Evolutionary conservation across 2,113 vertebrate genomes (phyloP).

Genomic region (Oryzias melastigma): DNA sequence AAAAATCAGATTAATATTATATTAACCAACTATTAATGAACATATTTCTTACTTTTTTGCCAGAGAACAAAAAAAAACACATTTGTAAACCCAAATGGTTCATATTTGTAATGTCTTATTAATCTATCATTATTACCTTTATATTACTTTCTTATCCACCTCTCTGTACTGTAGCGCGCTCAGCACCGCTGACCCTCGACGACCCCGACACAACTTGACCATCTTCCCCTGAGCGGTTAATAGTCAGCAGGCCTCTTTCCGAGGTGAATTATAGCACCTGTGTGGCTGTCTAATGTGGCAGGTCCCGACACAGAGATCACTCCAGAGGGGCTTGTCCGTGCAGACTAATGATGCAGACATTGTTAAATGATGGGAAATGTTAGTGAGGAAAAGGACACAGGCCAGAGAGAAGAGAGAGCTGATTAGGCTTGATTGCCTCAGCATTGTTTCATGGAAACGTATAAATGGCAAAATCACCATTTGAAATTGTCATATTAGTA

Average conservation of each 20-base stretch:
- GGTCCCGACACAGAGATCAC: slow-evolving; percentile 66
- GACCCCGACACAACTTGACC: slow-evolving; percentile 60
- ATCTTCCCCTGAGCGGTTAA: slow-evolving; percentile 66
- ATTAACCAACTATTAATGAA: too few relatives aligned
- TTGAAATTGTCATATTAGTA: too few relatives aligned
- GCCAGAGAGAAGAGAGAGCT: slow-evolving; percentile 30
- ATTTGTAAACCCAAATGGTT: too few relatives aligned
- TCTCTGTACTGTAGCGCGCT: slow-evolving; percentile 23
- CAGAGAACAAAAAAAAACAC: too few relatives aligned
- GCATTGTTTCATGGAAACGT: slow-evolving; percentile 48
- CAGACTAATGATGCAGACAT: slow-evolving; percentile 71
- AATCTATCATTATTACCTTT: slow-evolving; percentile 46
- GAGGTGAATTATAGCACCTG: slow-evolving; percentile 73
- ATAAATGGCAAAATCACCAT: too few relatives aligned
- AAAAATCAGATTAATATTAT: too few relatives aligned
- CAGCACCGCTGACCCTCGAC: slow-evolving; percentile 55
- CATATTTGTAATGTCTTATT: neutral
- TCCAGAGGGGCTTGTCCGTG: slow-evolving; percentile 47
- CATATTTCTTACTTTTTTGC: too few relatives aligned
- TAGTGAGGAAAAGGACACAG: slow-evolving; percentile 29
- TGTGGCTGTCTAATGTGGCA: slow-evolving; percentile 55
- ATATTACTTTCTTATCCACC: slow-evolving; percentile 47
- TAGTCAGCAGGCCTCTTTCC: slow-evolving; percentile 62
- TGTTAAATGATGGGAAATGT: slow-evolving; percentile 70
- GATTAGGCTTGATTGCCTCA: slow-evolving; percentile 66